Conservation (phyloP, 2,888 invertebrate species). For the Frankliniella intonsa region DNA sequence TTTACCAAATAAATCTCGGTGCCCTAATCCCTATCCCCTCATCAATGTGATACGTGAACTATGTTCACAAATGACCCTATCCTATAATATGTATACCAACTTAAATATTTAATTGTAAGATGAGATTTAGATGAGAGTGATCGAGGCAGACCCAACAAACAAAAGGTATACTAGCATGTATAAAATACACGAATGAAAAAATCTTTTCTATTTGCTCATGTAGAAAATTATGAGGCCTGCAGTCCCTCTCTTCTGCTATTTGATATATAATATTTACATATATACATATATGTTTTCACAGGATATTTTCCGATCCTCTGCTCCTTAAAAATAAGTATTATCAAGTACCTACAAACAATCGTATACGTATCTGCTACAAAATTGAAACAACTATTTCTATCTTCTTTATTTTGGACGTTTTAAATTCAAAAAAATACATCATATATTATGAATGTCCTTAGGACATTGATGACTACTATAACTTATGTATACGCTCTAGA, state of each 20-base stretch:
- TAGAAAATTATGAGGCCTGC: slow-evolving; percentile 17
- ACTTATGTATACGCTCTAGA: slow-evolving; percentile 16
- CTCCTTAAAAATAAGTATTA: slow-evolving; percentile 18
- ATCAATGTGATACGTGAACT: slow-evolving; percentile 29
- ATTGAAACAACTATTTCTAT: slow-evolving; percentile 20
- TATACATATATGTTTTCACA: slow-evolving; percentile 25
- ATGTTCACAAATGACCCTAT: slow-evolving; percentile 26
- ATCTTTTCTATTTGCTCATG: slow-evolving; percentile 23
- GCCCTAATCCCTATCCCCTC: slow-evolving; percentile 17
- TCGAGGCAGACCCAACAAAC: slow-evolving; percentile 26
- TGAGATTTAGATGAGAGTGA: slow-evolving; percentile 16
- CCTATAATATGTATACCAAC: slow-evolving; percentile 24
- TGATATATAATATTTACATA: slow-evolving; percentile 8
- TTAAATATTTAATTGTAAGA: slow-evolving; percentile 23
- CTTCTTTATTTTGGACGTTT: slow-evolving; percentile 25
- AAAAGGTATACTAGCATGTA: slow-evolving; percentile 23
- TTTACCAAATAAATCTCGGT: slow-evolving; percentile 25
- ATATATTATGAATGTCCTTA: slow-evolving; percentile 17
- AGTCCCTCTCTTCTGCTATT: slow-evolving; percentile 16
- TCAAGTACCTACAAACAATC: slow-evolving; percentile 22
- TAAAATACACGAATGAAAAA: slow-evolving; percentile 23
- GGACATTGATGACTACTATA: neutral
- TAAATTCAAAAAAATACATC: slow-evolving; percentile 1
- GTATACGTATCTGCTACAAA: slow-evolving; percentile 26
- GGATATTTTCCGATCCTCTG: slow-evolving; percentile 26